Base-by-base conservation (phyloP, 2,113 vertebrate genomes). In the Addax nasomaculatus region DNA sequence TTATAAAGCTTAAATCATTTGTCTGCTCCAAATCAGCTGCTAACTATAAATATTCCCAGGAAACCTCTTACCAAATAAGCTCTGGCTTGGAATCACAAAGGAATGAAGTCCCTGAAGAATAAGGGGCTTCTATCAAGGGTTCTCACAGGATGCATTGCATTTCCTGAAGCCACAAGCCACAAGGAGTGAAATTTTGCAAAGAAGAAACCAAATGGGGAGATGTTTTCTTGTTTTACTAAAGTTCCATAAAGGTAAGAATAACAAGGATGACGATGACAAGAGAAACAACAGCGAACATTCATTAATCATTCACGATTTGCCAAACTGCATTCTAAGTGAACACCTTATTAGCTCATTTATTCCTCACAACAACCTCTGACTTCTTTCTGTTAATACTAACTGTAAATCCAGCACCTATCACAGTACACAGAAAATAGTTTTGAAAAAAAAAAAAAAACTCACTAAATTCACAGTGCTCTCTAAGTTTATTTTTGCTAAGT, bases 11-110 rank as follows among this genome's bases (percentile, higher is more conserved):
- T 85, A 93, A 96, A 85, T 96, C 33, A 80, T 93, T 53, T 93
- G n/a, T 81, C 83, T 78, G 25, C 21, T 89, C 60, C 49, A 90
- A 86, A 92, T 96, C 58, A 86, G 55, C 57, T 78, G 21, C 79
- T 96, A 85, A 78, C 60, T 84, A 87, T 95, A 92, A 96, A 95
- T 98, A 96, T 88, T 78, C 55, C 43, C 45, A 81, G 90, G 36
- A 70, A 93, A 85, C 45, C 27, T 81, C 16, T 78, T 90, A 27
- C 45, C 78, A 78, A 93, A 78, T 73, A 90, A 80, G 29, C 7
- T 88, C 86, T 93, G 64, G 43, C 27, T 85, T 85, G 4, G 47
- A 95, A 39, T 94, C 27, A 92, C 62, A 91, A 70, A 91, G 53
- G 33, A 89, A 87, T 51, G 33, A 85, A 90, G 33, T 51, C 80